Evolutionary conservation across 2,888 invertebrate genomes (phyloP), one percentile per base, ranked within the genome.

Genomic region (Pemphredon lugubris): DNA sequence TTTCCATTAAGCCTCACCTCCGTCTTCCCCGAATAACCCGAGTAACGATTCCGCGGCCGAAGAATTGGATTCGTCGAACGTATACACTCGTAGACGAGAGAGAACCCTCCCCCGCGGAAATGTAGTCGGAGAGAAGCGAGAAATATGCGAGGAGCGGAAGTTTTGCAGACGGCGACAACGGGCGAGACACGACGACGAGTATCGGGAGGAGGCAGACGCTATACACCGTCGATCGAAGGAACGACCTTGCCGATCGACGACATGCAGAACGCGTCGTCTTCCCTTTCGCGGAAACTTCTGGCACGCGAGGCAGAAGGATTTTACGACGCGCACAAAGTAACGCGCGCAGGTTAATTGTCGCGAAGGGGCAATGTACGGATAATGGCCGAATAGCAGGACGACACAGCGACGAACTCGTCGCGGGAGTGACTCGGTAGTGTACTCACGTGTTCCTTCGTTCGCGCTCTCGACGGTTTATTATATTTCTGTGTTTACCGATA

Each of bases 221-320:
- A n/a, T n/a, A n/a, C n/a, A 60, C 11, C 55, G 69, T 69, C 64
- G 70, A 68, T 75, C 69, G 70, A 60, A 79, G 78, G 74, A 82
- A 85, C 84, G 87, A 86, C 87, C 87, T 87, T 86, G 87, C 77
- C 81, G 79, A 68, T 77, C 72, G 73, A 60, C 73, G 79, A 79
- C 83, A 87, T 87, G 85, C 87, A 84, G 71, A 83, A 71, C 80
- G 86, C 86, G 85, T n/a, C n/a, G n/a, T 87, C 79, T 75, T 75
- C 54, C 73, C 75, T 77, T 87, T 87, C 86, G 83, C 77, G 79
- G 86, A 87, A 87, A 79, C 67, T 82, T 74, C 73, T 77, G 68
- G 67, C 75, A 77, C 81, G 79, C 78, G 81, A 75, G 75, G 63
- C n/a, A 65, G 73, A 65, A 68, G 73, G 68, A 73, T 67, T 76